Conservation (phyloP, 2,113 vertebrate genomes). For the Thalassarche chlororhynchos region DNA sequence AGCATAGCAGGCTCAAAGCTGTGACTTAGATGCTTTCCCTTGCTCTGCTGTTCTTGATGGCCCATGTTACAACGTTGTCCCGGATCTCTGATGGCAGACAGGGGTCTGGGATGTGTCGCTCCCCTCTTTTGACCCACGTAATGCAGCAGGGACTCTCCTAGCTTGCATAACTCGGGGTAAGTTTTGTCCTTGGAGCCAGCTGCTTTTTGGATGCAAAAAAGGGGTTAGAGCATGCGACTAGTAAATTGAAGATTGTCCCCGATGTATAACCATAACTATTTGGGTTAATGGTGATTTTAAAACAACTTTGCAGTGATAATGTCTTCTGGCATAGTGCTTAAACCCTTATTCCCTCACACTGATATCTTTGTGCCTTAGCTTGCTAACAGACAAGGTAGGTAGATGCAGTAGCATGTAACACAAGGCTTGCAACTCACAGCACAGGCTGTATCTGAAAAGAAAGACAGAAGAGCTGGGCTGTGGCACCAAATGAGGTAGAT, state of each 20-base stretch:
- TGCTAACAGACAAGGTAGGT: background rate
- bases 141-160: background rate
- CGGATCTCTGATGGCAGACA: background rate
- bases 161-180: background rate
- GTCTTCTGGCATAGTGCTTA: background rate
- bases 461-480: background rate
- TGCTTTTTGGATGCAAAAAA: background rate
- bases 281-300: background rate
- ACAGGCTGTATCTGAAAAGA: background rate
- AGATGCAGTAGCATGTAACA: background rate
- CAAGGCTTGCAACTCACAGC: background rate
- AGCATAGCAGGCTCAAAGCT: background rate
- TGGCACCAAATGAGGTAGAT: background rate
- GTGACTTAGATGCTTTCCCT: background rate
- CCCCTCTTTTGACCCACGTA: background rate
- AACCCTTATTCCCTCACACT: background rate
- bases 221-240: background rate
- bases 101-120: background rate
- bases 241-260: background rate
- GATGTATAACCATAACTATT: background rate
- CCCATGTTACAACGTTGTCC: accelerated
- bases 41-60: background rate
- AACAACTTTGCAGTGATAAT: background rate
- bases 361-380: background rate
- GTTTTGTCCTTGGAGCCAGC: background rate